phyloP scores from a whole-genome alignment of 2,113 vertebrate species.

The Gymnogyps californianus region DNA sequence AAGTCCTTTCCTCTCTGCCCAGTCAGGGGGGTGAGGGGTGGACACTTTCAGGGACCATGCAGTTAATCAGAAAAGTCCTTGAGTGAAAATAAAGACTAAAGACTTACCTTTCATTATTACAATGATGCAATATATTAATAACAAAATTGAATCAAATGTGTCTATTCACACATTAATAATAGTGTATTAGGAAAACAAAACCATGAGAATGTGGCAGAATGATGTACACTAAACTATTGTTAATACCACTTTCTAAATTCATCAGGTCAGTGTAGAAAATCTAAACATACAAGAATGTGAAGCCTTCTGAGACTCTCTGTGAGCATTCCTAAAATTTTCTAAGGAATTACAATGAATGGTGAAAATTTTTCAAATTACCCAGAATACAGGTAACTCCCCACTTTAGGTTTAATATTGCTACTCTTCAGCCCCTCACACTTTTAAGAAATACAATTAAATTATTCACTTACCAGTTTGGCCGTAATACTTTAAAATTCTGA shows the following conservation, averaged over 20 bases:
- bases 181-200: neutral
- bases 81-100: neutral
- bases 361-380: neutral
- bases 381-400: neutral
- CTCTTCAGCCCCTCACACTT: neutral
- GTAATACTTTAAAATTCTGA: neutral
- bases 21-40: neutral
- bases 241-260: neutral
- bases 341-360: neutral
- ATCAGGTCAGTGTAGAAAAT: neutral
- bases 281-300: neutral
- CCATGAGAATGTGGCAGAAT: neutral
- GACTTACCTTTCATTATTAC: neutral
- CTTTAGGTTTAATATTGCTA: neutral
- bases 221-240: neutral
- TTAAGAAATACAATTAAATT: neutral
- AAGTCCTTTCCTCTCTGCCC: neutral
- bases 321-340: neutral
- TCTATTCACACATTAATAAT: neutral
- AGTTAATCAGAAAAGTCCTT: neutral
- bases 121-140: neutral
- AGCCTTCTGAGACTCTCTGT: neutral
- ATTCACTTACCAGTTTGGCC: neutral
- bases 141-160: neutral
- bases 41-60: neutral